Conservation (phyloP, 2,113 vertebrate genomes). For the Hirundichthys speculiger region DNA sequence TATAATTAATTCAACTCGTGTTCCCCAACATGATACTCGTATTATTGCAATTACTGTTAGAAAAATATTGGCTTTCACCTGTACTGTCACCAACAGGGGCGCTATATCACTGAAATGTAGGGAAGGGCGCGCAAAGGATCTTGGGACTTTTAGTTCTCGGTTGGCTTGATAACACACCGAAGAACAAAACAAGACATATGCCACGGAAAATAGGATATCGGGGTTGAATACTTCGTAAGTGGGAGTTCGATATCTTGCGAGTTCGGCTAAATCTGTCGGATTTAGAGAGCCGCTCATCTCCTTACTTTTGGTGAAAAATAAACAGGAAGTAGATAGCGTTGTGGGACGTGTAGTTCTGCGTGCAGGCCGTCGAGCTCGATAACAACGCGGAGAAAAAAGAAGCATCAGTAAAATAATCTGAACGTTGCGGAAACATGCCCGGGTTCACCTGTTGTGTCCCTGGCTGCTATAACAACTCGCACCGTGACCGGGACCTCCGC, state of each 20-base stretch:
- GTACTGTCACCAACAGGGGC: slow-evolving; percentile 55
- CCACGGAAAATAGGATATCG: slow-evolving; percentile 12
- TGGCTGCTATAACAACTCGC: slow-evolving; percentile 96
- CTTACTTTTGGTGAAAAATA: slow-evolving; percentile 56
- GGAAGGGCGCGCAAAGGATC: slow-evolving; percentile 41
- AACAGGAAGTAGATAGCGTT: slow-evolving; percentile 88
- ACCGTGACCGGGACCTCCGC: slow-evolving; percentile 93
- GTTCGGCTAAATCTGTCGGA: not conserved
- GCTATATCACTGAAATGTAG: not conserved
- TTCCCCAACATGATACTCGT: too few species aligned
- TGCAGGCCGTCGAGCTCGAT: slow-evolving; percentile 77
- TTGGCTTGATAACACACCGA: slow-evolving; percentile 28
- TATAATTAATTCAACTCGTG: too few species aligned
- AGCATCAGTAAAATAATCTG: slow-evolving; percentile 72
- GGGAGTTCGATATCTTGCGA: not conserved
- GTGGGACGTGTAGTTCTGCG: slow-evolving; percentile 91
- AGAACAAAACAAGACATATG: slow-evolving; percentile 49
- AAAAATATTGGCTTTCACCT: not conserved
- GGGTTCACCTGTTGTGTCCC: slow-evolving; percentile 84
- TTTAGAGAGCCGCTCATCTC: slow-evolving; percentile 14
- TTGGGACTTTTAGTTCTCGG: slow-evolving; percentile 71
- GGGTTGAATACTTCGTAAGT: not conserved
- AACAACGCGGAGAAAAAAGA: slow-evolving; percentile 75
- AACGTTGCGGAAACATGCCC: slow-evolving; percentile 77
- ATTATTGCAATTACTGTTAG: too few species aligned